Conservation (phyloP, 2,888 invertebrate genomes). For the Acrobasis suavella region DNA sequence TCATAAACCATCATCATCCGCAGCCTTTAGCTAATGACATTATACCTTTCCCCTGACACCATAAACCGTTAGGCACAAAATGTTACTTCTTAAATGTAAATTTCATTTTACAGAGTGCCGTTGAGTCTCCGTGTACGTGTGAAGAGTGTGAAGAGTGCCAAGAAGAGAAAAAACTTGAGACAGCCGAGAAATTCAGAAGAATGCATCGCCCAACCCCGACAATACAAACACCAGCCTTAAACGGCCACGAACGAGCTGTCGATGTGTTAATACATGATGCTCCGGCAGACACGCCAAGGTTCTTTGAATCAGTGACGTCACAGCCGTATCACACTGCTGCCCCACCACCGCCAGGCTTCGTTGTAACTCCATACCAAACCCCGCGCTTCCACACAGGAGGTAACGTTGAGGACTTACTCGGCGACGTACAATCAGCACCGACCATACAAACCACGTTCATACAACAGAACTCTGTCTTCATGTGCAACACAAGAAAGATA, state of each 20-base stretch:
- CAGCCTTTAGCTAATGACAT: too few species aligned
- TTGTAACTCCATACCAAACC: constrained; percentile 65
- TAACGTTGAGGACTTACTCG: constrained; percentile 86
- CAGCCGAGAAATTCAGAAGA: constrained; percentile 35
- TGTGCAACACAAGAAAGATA: constrained; percentile 74
- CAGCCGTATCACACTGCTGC: constrained; percentile 62
- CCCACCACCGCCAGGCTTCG: constrained; percentile 71
- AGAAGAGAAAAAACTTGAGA: constrained; percentile 44
- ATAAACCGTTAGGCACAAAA: too few species aligned
- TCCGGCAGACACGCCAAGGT: constrained; percentile 66
- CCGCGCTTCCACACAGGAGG: constrained; percentile 82
- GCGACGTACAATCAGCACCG: constrained; percentile 84
- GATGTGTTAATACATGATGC: constrained; percentile 75
- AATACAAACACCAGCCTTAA: constrained; percentile 50
- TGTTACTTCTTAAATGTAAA: not conserved
- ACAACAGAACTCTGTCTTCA: constrained; percentile 76
- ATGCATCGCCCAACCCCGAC: constrained; percentile 41
- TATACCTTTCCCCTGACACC: not conserved
- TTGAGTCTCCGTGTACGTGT: constrained; percentile 72
- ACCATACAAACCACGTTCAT: constrained; percentile 72
- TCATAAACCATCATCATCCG: too few species aligned
- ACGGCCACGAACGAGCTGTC: constrained; percentile 63
- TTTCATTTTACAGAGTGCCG: constrained; percentile 63
- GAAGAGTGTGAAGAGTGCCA: constrained; percentile 76
- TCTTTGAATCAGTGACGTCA: constrained; percentile 71